phyloP scores from a whole-genome alignment of 2,113 vertebrate genomes.

The Ailuropoda melanoleuca region DNA sequence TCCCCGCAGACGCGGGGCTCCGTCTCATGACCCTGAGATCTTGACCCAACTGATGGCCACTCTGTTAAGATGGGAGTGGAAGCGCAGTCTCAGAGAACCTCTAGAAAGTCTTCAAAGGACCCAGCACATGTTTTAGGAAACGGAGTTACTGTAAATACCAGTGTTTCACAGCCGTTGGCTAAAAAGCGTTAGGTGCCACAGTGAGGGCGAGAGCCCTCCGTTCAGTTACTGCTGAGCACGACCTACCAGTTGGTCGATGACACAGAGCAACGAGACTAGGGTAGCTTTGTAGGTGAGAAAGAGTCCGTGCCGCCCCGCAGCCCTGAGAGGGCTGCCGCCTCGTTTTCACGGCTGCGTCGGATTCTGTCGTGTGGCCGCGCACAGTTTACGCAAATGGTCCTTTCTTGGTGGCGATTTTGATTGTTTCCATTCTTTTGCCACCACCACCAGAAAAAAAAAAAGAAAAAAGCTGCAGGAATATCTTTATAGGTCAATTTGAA shows the following conservation, averaged over 20 bases:
- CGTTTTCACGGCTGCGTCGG: neutral
- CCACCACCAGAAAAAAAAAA: neutral
- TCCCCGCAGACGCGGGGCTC: neutral
- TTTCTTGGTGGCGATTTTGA: neutral
- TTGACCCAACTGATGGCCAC: neutral
- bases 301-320: neutral
- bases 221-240: neutral
- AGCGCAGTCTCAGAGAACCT: neutral
- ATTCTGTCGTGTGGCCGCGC: neutral
- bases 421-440: neutral
- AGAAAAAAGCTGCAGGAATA: neutral
- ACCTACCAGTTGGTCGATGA: neutral
- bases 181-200: neutral
- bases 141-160: neutral
- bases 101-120: neutral
- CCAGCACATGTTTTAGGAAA: neutral
- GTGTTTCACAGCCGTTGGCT: neutral
- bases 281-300: neutral
- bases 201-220: neutral
- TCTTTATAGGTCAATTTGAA: slow-evolving; percentile 15
- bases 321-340: neutral
- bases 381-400: neutral
- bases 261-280: neutral
- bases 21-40: neutral
- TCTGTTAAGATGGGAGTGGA: neutral